These are phyloP conservation scores for Lynx canadensis DNA, from an alignment of 2,113 vertebrate genomes.

Conservation along the genomic window DNA sequence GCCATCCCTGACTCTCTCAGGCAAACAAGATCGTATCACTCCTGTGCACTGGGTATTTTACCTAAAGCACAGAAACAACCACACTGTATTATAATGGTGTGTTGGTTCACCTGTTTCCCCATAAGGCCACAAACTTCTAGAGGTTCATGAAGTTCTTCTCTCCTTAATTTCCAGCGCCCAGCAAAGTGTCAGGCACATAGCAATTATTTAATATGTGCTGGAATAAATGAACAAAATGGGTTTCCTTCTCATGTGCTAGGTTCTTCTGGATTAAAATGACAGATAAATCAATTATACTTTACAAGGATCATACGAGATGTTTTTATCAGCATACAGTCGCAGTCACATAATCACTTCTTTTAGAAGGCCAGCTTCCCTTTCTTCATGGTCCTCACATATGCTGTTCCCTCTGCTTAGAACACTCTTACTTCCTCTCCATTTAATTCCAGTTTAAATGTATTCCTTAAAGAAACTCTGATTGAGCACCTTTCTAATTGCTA, in stretches of 20 bases:
- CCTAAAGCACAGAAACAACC: neutral
- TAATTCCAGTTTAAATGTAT: neutral
- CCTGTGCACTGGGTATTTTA: neutral
- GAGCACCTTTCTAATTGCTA: neutral
- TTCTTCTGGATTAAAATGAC: neutral
- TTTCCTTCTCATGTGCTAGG: neutral
- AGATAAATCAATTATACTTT: neutral
- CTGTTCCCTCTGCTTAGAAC: neutral
- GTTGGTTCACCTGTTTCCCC: neutral
- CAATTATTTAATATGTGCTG: neutral
- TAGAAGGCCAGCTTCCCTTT: neutral
- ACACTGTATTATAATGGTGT: neutral
- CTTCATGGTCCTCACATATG: neutral
- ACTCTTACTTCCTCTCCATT: neutral
- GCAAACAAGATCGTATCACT: neutral
- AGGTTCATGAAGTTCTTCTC: neutral
- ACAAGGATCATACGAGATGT: neutral
- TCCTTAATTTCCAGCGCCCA: neutral
- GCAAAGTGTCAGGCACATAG: neutral
- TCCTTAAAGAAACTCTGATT: neutral
- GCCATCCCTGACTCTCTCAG: neutral
- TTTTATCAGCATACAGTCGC: neutral
- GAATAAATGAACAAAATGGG: neutral
- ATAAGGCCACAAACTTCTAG: neutral
- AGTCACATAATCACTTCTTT: neutral